A percentile compares a stretch with the other conserved stretches of the same genome.
Evolutionary conservation across 92 coral and sea anemone species (phyloP).

Genomic region (Pocillopora meandrina): DNA sequence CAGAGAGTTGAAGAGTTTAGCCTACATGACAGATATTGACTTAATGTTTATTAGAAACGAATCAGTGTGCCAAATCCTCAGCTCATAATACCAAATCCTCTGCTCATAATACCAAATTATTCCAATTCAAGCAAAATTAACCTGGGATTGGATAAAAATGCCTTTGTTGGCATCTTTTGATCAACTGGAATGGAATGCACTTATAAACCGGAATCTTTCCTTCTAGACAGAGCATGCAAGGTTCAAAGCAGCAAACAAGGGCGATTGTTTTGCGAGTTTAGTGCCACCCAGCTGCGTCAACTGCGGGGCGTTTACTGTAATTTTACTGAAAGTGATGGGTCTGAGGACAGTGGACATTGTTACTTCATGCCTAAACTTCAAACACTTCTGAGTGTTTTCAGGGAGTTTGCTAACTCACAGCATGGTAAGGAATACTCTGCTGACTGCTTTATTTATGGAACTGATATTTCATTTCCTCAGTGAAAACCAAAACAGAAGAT

Average conservation of each 20-base stretch:
- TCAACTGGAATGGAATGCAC: background rate
- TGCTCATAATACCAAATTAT: no score
- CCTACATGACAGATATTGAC: no score
- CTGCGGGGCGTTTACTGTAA: conserved; percentile 63
- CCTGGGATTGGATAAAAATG: no score
- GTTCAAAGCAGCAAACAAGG: conserved; percentile 34
- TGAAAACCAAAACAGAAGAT: no score
- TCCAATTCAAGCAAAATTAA: no score
- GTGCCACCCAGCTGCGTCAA: conserved; percentile 75
- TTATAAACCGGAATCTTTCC: background rate
- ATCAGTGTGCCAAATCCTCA: no score
- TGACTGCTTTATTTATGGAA: background rate
- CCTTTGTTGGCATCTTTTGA: no score
- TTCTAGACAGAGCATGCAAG: conserved; percentile 55
- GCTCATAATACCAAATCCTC: no score
- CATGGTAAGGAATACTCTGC: conserved; percentile 12
- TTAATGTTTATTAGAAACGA: no score
- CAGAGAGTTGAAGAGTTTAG: no score
- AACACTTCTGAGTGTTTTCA: conserved; percentile 65
- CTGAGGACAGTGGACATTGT: conserved; percentile 37
- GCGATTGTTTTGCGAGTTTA: conserved; percentile 45
- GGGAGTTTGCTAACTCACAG: conserved; percentile 23
- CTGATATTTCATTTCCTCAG: no score
- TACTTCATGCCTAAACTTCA: conserved; percentile 81
- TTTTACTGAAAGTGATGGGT: conserved; percentile 41